phyloP scores from a whole-genome alignment of 2,797 vertebrate species.

The Rhynchonycteris naso region DNA sequence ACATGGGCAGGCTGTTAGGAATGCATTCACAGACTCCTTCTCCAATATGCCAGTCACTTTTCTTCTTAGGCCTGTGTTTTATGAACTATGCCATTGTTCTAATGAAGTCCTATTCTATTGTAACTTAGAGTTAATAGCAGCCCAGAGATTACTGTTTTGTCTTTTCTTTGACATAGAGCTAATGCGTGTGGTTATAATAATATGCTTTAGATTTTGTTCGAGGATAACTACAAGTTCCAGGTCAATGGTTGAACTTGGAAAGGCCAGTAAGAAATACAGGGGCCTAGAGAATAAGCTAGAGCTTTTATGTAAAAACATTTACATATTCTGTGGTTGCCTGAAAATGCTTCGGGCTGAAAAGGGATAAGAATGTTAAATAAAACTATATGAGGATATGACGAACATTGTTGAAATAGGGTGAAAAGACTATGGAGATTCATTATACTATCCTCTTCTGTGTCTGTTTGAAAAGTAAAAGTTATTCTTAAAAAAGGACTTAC shows the following conservation, averaged over 20 bases:
- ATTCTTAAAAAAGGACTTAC: neutral
- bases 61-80: neutral
- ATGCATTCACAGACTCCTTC: neutral
- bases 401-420: neutral
- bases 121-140: neutral
- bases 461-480: neutral
- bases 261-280: neutral
- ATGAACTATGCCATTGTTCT: neutral
- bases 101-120: neutral
- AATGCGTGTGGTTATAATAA: neutral
- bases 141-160: neutral
- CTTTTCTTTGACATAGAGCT: neutral
- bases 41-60: neutral
- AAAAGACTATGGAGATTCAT: neutral
- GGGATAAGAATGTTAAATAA: neutral
- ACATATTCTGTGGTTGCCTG: neutral
- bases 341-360: neutral
- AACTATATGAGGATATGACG: neutral
- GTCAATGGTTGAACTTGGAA: neutral
- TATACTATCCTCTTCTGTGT: neutral
- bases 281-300: neutral
- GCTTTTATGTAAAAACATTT: constrained; percentile 7
- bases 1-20: rapidly evolving
- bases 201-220: neutral
- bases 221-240: neutral